Base-by-base conservation (phyloP, 1,140 invertebrate genomes). In the Drusus annulatus region DNA sequence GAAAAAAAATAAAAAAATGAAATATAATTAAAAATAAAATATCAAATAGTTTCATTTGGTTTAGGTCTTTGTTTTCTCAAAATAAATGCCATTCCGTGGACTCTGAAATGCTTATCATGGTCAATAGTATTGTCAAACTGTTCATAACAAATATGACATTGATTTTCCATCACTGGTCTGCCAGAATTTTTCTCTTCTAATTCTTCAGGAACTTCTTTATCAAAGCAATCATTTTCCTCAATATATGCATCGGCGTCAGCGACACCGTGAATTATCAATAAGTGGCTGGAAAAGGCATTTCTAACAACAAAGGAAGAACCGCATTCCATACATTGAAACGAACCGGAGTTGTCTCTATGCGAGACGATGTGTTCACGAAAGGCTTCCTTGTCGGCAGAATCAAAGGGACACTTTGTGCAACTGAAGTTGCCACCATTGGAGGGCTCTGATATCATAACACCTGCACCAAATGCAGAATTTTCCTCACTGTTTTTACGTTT, bases 1-100 rank as follows among this genome's bases (percentile, higher is more conserved):
- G 36, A 45, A 45, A 45, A 45, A 13, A 45, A 45, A 5, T 28
- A 28, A 28, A 28, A 28, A n/a, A 36, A 8, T 36, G 31, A 36
- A 36, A 36, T 36, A 10, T 8, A 45, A 45, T 45, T 10, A 45
- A 45, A 45, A 45, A 45, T 8, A 45, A 45, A 45, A 76, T 28
- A 54, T 80, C 51, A 28, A 54, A 50, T 31, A 78, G 45, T 52
- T 13, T 71, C 63, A 78, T 69, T 16, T 51, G 71, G 73, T 74
- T 84, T 83, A 65, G 68, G 83, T 62, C 81, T 84, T 82, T 76
- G 86, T 83, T 88, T 91, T 84, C 88, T 89, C 82, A 88, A 90
- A 3, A 93, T 84, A 85, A 93, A 94, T 4, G 93, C 93, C 93
- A 93, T 93, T 1, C 93, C 93, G 85, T 94, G 93, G 25, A 91